A percentile compares a stretch with the other conserved stretches of the same genome.
These are phyloP conservation scores for Pseudolaguvia tuberculata DNA, from an alignment of 2,113 vertebrate species.

Conservation along the genomic window DNA sequence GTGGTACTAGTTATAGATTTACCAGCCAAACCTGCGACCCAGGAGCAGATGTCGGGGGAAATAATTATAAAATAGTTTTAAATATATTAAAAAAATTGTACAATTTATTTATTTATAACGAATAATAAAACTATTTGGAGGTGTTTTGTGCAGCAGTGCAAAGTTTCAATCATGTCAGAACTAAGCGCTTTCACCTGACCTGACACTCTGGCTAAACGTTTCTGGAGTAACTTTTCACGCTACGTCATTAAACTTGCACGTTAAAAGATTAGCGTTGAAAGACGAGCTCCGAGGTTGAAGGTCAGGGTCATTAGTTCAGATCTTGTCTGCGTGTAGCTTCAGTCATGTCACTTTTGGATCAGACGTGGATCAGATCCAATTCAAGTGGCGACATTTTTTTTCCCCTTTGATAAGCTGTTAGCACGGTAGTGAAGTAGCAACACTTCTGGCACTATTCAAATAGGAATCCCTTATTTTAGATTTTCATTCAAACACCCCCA, in stretches of 20 bases:
- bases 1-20: conserved; percentile 24
- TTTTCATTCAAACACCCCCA: too few relatives aligned
- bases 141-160: neutral
- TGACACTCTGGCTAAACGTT: neutral
- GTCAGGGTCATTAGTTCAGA: neutral
- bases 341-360: neutral
- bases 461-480: too few relatives aligned
- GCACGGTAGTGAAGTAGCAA: neutral
- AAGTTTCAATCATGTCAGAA: neutral
- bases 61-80: too few relatives aligned
- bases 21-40: neutral
- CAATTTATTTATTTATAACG: too few relatives aligned
- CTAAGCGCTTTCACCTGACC: neutral
- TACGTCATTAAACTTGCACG: conserved; percentile 6
- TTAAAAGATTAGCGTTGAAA: neutral
- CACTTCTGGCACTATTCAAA: neutral
- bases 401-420: neutral
- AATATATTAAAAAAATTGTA: too few relatives aligned
- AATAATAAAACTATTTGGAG: too few relatives aligned
- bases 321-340: neutral
- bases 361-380: neutral
- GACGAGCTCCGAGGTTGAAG: conserved; percentile 6
- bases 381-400: too few relatives aligned
- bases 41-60: neutral
- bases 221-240: conserved; percentile 14